Conservation (phyloP, 1,140 invertebrate genomes). For the Galendromus occidentalis region DNA sequence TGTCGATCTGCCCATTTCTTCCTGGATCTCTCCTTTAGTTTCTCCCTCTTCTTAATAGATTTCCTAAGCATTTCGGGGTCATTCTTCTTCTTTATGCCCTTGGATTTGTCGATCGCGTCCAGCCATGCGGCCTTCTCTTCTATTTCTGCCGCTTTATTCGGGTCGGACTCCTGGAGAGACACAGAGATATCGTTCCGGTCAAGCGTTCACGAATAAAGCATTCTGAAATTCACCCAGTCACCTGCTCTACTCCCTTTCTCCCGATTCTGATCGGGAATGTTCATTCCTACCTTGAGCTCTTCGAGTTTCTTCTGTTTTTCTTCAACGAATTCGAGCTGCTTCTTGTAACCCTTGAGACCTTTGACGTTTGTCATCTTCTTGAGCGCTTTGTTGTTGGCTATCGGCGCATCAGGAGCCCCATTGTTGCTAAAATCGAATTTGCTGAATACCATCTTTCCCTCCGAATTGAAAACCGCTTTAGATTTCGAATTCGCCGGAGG, state of each 20-base stretch:
- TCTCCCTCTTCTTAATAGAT: neutral
- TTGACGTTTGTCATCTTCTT: slow-evolving; percentile 11
- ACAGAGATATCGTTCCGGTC: too few species aligned
- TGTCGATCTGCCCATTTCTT: neutral
- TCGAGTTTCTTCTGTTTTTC: slow-evolving; percentile 14
- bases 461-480: slow-evolving; percentile 50
- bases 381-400: neutral
- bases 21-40: neutral
- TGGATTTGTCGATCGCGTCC: neutral
- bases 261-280: too few species aligned
- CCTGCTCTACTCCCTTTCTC: too few species aligned
- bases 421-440: slow-evolving; percentile 56
- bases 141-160: neutral
- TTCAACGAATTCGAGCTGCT: slow-evolving; percentile 12
- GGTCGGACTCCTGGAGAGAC: neutral
- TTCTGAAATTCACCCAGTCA: too few species aligned
- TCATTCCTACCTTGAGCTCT: neutral
- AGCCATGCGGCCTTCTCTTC: slow-evolving; percentile 1
- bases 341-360: slow-evolving; percentile 9
- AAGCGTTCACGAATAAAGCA: too few species aligned
- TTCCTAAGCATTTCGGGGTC: neutral
- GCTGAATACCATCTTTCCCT: slow-evolving; percentile 57
- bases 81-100: slow-evolving; percentile 8
- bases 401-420: slow-evolving; percentile 27
- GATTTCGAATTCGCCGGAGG: neutral